phyloP scores from a whole-genome alignment of 2,888 invertebrate species.

The Steinernema scapterisci region DNA sequence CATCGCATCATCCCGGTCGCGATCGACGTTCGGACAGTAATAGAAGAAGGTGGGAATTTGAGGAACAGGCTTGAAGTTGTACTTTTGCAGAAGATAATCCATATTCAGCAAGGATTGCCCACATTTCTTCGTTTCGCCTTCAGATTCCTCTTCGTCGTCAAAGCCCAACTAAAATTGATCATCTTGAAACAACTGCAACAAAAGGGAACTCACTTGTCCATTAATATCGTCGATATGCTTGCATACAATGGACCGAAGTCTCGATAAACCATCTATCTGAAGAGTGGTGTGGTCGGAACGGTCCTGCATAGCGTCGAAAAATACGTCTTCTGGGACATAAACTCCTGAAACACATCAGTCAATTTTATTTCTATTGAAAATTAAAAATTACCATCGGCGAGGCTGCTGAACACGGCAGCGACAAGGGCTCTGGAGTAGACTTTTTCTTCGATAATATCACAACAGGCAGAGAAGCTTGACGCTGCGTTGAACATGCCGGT shows the following conservation, averaged over 20 bases:
- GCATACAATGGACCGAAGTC: neutral
- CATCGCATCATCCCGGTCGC: constrained; percentile 31
- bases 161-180: neutral
- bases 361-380: constrained; percentile 27
- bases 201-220: neutral
- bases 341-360: constrained; percentile 18
- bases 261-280: constrained; percentile 34
- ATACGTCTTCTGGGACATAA: constrained; percentile 38
- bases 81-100: constrained; percentile 38
- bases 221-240: neutral
- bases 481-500: constrained; percentile 27
- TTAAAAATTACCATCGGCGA: constrained; percentile 32
- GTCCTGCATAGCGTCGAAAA: constrained; percentile 42
- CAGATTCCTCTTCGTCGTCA: neutral
- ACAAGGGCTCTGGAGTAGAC: constrained; percentile 43
- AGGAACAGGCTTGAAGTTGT: constrained; percentile 44
- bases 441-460: constrained; percentile 45
- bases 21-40: constrained; percentile 43
- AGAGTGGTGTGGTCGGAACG: constrained; percentile 45
- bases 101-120: constrained; percentile 18
- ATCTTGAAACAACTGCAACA: neutral
- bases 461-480: constrained; percentile 41
- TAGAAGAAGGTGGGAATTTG: constrained; percentile 44
- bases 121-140: neutral
- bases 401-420: constrained; percentile 41